These are phyloP conservation scores for Drosophila serrata DNA, from an alignment of 1,140 invertebrate genomes.

Conservation along the genomic window DNA sequence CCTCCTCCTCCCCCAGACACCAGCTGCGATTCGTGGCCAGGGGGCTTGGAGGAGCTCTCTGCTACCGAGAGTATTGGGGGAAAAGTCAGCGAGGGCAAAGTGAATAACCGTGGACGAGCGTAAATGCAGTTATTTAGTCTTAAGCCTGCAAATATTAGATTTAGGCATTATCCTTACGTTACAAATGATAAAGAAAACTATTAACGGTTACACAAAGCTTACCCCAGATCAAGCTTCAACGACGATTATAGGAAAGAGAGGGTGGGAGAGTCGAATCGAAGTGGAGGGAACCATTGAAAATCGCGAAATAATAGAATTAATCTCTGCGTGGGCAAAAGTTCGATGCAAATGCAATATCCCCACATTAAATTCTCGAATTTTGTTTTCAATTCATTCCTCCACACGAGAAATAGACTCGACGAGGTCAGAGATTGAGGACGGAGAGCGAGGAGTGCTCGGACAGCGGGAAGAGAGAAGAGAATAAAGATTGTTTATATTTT, in stretches of 20 bases:
- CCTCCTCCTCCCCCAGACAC: background rate
- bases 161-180: conserved; percentile 57
- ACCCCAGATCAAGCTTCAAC: conserved; percentile 34
- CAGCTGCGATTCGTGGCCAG: conserved; percentile 1
- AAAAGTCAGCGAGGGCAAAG: conserved; percentile 1
- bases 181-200: conserved; percentile 36
- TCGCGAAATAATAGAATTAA: conserved; percentile 26
- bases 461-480: conserved; percentile 67
- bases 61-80: background rate
- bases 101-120: conserved; percentile 51
- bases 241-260: conserved; percentile 40
- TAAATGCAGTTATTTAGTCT: conserved; percentile 83
- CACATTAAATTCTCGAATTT: conserved; percentile 53
- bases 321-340: conserved; percentile 12
- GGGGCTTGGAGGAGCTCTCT: background rate
- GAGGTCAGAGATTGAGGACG: conserved; percentile 31
- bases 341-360: background rate
- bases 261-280: conserved; percentile 8
- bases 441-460: conserved; percentile 38
- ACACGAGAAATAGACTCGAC: conserved; percentile 8
- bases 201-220: conserved; percentile 52
- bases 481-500: conserved; percentile 84
- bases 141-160: conserved; percentile 81
- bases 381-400: conserved; percentile 35
- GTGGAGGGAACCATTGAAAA: conserved; percentile 17